These are phyloP conservation scores for Conistra vaccinii DNA, from an alignment of 2,888 invertebrate species.

Conservation along the genomic window DNA sequence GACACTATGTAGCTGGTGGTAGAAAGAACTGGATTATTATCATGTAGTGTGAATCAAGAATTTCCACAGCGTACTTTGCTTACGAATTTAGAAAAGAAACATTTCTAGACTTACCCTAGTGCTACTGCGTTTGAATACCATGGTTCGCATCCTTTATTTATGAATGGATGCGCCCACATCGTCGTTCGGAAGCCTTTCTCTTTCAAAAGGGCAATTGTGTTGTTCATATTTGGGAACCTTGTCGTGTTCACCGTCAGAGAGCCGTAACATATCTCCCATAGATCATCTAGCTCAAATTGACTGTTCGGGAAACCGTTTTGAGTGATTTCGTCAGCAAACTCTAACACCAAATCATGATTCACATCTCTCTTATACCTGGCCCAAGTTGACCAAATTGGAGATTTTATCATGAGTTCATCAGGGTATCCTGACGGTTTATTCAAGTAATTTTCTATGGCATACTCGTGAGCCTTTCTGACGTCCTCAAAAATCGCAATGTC, in stretches of 20 bases:
- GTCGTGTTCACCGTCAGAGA: conserved; percentile 86
- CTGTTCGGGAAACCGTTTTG: conserved; percentile 87
- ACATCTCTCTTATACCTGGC: conserved; percentile 90
- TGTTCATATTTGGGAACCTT: conserved; percentile 90
- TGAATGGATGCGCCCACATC: conserved; percentile 92
- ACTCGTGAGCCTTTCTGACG: conserved; percentile 91
- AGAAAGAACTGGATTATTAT: not conserved
- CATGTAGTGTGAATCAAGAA: not conserved
- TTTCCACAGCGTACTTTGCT: no score
- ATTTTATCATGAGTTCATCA: conserved; percentile 88
- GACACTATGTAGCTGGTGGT: conserved; percentile 85
- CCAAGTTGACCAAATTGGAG: conserved; percentile 93
- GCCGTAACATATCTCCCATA: conserved; percentile 92
- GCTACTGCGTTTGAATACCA: conserved; percentile 84
- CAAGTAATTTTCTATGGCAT: conserved; percentile 90
- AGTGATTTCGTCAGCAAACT: conserved; percentile 88
- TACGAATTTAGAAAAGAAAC: not conserved
- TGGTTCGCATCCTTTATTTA: conserved; percentile 90
- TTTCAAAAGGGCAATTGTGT: conserved; percentile 83
- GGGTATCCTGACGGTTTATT: conserved; percentile 90
- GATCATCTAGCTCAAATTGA: conserved; percentile 92
- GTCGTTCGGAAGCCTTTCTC: conserved; percentile 90
- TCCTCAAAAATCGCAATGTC: conserved; percentile 91
- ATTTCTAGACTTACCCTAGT: conserved; percentile 80
- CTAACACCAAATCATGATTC: conserved; percentile 85